Evolutionary conservation across 2,888 invertebrate genomes (phyloP), one percentile per base, ranked within the genome.

Genomic region (Sepiola atlantica): DNA sequence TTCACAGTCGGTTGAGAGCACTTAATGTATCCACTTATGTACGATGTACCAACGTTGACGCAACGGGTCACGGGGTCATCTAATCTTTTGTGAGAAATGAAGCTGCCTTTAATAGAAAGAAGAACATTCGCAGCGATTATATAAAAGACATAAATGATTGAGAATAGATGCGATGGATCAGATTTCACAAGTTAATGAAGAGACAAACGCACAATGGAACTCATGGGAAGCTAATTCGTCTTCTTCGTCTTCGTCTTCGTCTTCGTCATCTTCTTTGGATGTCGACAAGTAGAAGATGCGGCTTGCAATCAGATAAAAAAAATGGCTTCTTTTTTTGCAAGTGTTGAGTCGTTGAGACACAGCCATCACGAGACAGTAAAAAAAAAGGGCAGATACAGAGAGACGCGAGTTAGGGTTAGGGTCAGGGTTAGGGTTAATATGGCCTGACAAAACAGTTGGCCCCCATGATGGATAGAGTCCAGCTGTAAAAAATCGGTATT

Each of bases 371-470:
- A 77, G 77, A n/a, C n/a, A n/a, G 28, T 77, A 77, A 77, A 61
- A 28, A 61, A 45, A 61, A 61, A 61, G 21, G 24, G 10, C 14
- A n/a, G 12, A n/a, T 32, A 16, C 16, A 32, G n/a, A 32, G n/a
- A 32, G n/a, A 16, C 16, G n/a, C 77, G 16, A 77, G 77, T 77
- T 77, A n/a, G n/a, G 77, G n/a, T n/a, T n/a, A n/a, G 77, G 77
- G 77, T 77, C n/a, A n/a, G n/a, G 77, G n/a, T n/a, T n/a, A n/a
- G 77, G 77, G 77, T n/a, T 77, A 77, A 32, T 77, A 32, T 32
- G n/a, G 77, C n/a, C 77, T 77, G 77, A 77, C 77, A 77, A 77
- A 77, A 77, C 77, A 77, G n/a, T 77, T 77, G 77, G 77, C n/a
- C 45, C n/a, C 18, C n/a, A 77, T 77, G 77, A 77, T 77, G 77